These are phyloP conservation scores for Pyrochroa serraticornis DNA, from an alignment of 2,888 invertebrate genomes.

Conservation along the genomic window DNA sequence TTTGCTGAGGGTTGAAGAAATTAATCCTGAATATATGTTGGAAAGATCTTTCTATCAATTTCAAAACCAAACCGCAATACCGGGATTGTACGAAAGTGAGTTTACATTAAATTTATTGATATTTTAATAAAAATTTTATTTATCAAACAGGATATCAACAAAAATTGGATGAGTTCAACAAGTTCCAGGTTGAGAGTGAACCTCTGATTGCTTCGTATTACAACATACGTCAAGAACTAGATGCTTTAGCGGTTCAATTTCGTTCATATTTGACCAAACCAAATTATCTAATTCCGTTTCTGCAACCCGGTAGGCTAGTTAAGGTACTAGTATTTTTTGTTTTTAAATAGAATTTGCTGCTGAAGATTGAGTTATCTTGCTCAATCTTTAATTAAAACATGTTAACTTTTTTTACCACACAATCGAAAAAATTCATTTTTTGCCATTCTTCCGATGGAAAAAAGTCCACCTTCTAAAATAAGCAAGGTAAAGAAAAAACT, in stretches of 20 bases:
- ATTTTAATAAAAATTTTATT: slow-evolving; percentile 16
- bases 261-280: slow-evolving; percentile 82
- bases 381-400: too few relatives aligned
- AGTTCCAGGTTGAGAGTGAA: slow-evolving; percentile 74
- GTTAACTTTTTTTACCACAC: too few relatives aligned
- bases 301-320: slow-evolving; percentile 92
- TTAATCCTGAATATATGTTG: slow-evolving; percentile 99
- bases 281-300: slow-evolving; percentile 87
- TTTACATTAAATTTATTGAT: slow-evolving; percentile 33
- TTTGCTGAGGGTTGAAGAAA: slow-evolving; percentile 95
- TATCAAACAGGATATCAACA: slow-evolving; percentile 66
- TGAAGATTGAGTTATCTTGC: too few relatives aligned
- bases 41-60: slow-evolving; percentile 98
- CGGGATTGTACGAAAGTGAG: slow-evolving; percentile 84
- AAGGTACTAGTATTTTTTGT: slow-evolving; percentile 65
- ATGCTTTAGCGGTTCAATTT: slow-evolving; percentile 75
- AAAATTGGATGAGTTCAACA: slow-evolving; percentile 70
- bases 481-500: too few relatives aligned
- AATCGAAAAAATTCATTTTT: too few relatives aligned
- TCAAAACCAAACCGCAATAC: slow-evolving; percentile 96
- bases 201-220: slow-evolving; percentile 80
- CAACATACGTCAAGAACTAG: slow-evolving; percentile 81
- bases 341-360: too few relatives aligned
- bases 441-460: too few relatives aligned
- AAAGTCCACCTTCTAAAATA: too few relatives aligned